Percentiles rank a stretch among this genome's conserved stretches.
Evolutionary conservation across 1,140 invertebrate genomes (phyloP).

Genomic region (Lithobius niger): DNA sequence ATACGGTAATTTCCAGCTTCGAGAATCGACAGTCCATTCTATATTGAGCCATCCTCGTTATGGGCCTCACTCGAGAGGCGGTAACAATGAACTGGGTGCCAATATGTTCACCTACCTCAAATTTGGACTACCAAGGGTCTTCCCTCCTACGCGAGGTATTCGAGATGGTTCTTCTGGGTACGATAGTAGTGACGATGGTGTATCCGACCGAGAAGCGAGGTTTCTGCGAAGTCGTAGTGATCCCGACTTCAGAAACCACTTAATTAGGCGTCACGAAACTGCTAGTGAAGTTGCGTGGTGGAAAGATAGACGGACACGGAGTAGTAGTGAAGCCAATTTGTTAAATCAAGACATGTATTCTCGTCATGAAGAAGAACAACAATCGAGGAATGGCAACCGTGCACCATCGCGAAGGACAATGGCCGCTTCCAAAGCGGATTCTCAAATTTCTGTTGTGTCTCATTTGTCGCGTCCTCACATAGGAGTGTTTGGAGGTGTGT

Average conservation of each 20-base stretch:
- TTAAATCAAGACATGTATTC: constrained; percentile 37
- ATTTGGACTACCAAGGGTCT: constrained; percentile 77
- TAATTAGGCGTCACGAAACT: constrained; percentile 15
- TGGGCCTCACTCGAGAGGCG: constrained; percentile 40
- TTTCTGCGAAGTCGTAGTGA: constrained; percentile 42
- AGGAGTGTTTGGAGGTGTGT: constrained; percentile 5
- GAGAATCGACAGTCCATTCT: constrained; percentile 83
- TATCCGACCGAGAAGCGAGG: background rate
- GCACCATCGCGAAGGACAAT: too few relatives aligned
- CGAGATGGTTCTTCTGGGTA: constrained; percentile 67
- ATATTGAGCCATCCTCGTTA: constrained; percentile 65
- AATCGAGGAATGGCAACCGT: constrained; percentile 23
- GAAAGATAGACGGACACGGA: constrained; percentile 16
- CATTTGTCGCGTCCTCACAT: constrained; percentile 11
- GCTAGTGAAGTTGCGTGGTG: constrained; percentile 13
- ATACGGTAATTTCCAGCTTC: constrained; percentile 82
- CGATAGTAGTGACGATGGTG: constrained; percentile 58
- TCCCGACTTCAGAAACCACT: constrained; percentile 50
- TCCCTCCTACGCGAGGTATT: constrained; percentile 44
- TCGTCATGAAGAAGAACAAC: constrained; percentile 25
- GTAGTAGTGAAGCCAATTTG: constrained; percentile 56
- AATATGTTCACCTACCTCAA: constrained; percentile 88
- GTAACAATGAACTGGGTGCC: constrained; percentile 47
- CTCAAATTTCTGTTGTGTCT: constrained; percentile 19
- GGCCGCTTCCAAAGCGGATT: constrained; percentile 20